phyloP scores from a whole-genome alignment of 2,888 invertebrate genomes.

The Callinectes sapidus region DNA sequence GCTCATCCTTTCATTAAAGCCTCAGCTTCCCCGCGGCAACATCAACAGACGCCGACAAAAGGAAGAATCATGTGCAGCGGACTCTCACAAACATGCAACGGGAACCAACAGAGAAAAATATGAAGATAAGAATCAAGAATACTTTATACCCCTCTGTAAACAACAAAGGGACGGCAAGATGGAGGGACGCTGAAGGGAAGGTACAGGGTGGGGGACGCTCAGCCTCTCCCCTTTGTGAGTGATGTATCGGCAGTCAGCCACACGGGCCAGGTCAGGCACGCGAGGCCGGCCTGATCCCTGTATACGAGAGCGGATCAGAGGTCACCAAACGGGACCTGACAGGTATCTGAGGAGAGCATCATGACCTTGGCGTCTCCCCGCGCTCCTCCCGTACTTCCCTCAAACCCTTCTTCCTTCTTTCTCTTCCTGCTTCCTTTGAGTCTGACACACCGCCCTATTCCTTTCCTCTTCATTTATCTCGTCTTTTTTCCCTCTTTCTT shows the following conservation, averaged over 20 bases:
- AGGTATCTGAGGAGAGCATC: conserved; percentile 19
- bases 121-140: background rate
- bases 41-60: background rate
- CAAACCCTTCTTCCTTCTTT: background rate
- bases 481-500: background rate
- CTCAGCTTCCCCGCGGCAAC: background rate
- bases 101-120: background rate
- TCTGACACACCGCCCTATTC: background rate
- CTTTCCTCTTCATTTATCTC: background rate
- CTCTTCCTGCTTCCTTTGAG: background rate
- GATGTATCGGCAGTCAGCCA: conserved; percentile 29
- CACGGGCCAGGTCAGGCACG: conserved; percentile 30
- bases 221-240: conserved; percentile 25
- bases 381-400: background rate
- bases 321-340: conserved; percentile 17
- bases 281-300: conserved; percentile 12
- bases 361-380: background rate
- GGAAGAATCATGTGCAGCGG: background rate
- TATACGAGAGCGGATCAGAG: conserved; percentile 18
- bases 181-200: background rate
- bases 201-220: background rate
- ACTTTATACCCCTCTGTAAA: conserved; percentile 24
- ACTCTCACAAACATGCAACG: background rate
- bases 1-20: background rate
- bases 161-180: conserved; percentile 3